Conservation (phyloP, 2,797 vertebrate species). For the Parauchenoglanis punctatus region DNA sequence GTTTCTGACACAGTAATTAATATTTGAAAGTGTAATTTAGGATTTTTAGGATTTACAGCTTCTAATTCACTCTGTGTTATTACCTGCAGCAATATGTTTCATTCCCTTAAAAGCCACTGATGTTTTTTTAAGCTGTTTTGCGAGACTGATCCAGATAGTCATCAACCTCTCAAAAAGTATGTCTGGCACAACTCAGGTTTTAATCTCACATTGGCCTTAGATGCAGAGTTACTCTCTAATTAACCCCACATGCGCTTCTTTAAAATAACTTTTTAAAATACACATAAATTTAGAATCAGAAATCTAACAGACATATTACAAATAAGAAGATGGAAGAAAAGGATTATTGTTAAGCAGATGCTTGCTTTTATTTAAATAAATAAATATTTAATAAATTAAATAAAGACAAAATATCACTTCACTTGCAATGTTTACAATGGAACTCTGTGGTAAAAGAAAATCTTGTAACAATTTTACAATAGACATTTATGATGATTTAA, state of each 20-base stretch:
- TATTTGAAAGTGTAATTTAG: constrained; percentile 72
- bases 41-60: constrained; percentile 64
- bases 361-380: not conserved
- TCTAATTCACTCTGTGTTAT: constrained; percentile 59
- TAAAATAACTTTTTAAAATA: not conserved
- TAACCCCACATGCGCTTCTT: constrained; percentile 25
- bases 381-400: not conserved
- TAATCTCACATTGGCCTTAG: constrained; percentile 22
- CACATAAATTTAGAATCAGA: not conserved
- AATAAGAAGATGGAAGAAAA: not conserved
- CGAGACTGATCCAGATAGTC: constrained; percentile 34
- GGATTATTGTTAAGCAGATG: not conserved
- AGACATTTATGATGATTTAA: not conserved
- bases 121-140: constrained; percentile 31
- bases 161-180: constrained; percentile 18
- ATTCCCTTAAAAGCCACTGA: constrained; percentile 45
- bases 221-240: constrained; percentile 17
- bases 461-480: not conserved
- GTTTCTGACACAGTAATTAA: constrained; percentile 71
- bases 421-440: not conserved
- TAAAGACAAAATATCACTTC: not conserved
- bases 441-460: not conserved
- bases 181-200: constrained; percentile 16
- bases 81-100: constrained; percentile 52
- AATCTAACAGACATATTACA: not conserved